These are phyloP conservation scores for Ischnura elegans DNA, from an alignment of 2,888 invertebrate genomes.

Conservation along the genomic window DNA sequence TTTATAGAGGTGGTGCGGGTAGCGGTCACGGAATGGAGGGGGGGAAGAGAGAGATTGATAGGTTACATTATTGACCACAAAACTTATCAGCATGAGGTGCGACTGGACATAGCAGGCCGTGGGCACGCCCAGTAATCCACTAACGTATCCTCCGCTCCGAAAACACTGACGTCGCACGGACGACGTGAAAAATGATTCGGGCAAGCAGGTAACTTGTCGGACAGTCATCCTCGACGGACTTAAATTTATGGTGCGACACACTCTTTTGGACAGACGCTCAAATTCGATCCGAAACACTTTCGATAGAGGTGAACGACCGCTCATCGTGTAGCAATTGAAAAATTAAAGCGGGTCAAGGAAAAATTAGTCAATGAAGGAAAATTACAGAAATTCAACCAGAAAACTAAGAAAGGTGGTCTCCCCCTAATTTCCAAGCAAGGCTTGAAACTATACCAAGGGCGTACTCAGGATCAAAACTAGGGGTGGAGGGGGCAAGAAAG, in stretches of 20 bases:
- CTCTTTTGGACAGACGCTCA: background rate
- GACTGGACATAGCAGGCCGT: background rate
- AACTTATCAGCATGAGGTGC: background rate
- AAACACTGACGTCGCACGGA: background rate
- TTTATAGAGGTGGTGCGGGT: too few relatives aligned
- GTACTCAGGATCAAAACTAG: too few relatives aligned
- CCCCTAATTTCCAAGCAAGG: too few relatives aligned
- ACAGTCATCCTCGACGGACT: background rate
- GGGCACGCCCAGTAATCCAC: background rate
- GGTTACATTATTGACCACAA: background rate
- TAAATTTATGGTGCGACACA: background rate
- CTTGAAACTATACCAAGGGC: too few relatives aligned
- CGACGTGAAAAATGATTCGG: background rate
- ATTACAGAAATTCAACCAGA: background rate
- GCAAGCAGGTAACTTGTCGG: background rate
- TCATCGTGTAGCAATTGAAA: too few relatives aligned
- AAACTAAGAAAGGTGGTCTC: too few relatives aligned
- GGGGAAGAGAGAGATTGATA: background rate
- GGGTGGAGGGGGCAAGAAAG: too few relatives aligned
- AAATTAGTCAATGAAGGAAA: too few relatives aligned
- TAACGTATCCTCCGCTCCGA: background rate
- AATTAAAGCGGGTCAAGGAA: too few relatives aligned
- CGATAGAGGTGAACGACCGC: background rate
- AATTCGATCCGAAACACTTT: background rate
- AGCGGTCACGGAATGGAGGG: background rate